Conservation (phyloP, 1,140 invertebrate species). For the Nasonia vitripennis region DNA sequence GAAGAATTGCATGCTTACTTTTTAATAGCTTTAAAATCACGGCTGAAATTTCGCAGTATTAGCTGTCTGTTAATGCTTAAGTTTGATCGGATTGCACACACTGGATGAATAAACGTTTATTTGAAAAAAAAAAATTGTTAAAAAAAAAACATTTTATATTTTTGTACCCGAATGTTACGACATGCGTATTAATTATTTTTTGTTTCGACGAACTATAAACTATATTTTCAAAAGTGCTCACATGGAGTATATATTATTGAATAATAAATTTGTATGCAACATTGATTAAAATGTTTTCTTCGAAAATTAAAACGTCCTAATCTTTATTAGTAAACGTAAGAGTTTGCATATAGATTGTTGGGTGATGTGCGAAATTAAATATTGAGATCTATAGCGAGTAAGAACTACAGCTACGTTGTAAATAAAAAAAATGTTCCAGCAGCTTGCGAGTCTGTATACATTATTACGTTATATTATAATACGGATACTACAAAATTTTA, state of each 20-base stretch:
- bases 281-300: no score
- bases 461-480: background rate
- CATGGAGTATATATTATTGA: no score
- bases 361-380: background rate
- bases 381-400: background rate
- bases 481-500: no score
- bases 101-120: background rate
- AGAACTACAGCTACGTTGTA: background rate
- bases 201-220: no score
- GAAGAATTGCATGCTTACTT: background rate
- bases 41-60: constrained; percentile 4
- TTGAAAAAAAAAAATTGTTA: background rate
- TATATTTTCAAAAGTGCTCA: no score
- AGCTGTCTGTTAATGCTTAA: background rate
- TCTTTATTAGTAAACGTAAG: no score
- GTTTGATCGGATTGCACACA: background rate
- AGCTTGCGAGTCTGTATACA: background rate
- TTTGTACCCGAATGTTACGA: background rate
- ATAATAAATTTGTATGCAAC: no score
- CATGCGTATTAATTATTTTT: no score
- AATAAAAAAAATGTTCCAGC: background rate
- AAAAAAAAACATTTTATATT: background rate
- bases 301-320: no score
- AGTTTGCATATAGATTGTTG: background rate
- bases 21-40: background rate